Evolutionary conservation across 2,888 invertebrate species (phyloP).

Genomic region (Sylvicola cinctus): DNA sequence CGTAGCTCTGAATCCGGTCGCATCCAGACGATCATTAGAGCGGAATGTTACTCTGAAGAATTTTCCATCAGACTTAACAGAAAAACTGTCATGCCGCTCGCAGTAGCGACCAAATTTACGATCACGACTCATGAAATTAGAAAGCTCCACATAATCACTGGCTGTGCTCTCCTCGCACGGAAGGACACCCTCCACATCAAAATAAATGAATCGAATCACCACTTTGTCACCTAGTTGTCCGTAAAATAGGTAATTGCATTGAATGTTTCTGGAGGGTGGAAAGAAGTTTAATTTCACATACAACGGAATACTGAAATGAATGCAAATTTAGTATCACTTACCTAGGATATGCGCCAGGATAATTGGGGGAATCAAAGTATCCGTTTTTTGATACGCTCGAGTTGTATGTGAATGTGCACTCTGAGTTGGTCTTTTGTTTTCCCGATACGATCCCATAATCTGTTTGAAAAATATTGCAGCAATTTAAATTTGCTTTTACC

Average conservation of each 20-base stretch:
- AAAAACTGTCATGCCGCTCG: conserved; percentile 48
- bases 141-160: conserved; percentile 92
- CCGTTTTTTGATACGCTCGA: conserved; percentile 62
- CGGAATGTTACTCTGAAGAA: conserved; percentile 90
- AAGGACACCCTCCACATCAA: conserved; percentile 83
- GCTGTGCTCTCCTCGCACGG: conserved; percentile 86
- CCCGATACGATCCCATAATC: conserved; percentile 80
- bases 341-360: conserved; percentile 68
- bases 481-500: not conserved
- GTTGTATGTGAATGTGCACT: conserved; percentile 77
- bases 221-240: conserved; percentile 59
- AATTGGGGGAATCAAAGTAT: conserved; percentile 72
- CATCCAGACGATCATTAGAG: conserved; percentile 85
- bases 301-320: not conserved
- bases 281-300: not conserved
- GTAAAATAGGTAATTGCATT: conserved; percentile 81
- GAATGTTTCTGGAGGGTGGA: conserved; percentile 50
- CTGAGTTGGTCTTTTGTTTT: conserved; percentile 48
- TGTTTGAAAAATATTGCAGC: conserved; percentile 18
- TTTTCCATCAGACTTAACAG: conserved; percentile 68
- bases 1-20: conserved; percentile 81
- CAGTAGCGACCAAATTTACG: conserved; percentile 77
- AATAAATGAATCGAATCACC: conserved; percentile 69
- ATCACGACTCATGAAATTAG: conserved; percentile 81
- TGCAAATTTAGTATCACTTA: too few species aligned